These are phyloP conservation scores for Scelioninae gen. 2 DNA, from an alignment of 2,888 invertebrate genomes.

Conservation along the genomic window DNA sequence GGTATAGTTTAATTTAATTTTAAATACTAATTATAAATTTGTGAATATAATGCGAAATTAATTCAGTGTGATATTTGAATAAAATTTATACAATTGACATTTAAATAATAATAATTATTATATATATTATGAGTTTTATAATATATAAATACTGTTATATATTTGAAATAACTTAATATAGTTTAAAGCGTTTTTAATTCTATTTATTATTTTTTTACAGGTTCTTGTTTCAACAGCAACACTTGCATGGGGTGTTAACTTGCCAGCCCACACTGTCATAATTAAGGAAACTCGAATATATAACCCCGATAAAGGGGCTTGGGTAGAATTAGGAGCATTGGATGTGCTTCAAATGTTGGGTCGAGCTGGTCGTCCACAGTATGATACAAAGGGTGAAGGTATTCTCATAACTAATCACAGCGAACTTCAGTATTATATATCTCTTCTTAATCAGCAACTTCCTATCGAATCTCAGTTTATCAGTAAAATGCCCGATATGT, in stretches of 20 bases:
- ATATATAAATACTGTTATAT: no score
- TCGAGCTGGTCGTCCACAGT: constrained; percentile 94
- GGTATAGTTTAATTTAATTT: no score
- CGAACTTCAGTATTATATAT: constrained; percentile 98
- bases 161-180: no score
- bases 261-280: constrained; percentile 99
- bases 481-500: constrained; percentile 94
- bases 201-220: no score
- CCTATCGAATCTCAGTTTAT: constrained; percentile 98
- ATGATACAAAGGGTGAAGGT: constrained; percentile 97
- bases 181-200: no score
- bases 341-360: constrained; percentile 99
- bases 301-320: constrained; percentile 97
- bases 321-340: constrained; percentile 97
- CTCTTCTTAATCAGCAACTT: constrained; percentile 97
- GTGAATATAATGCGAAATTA: no score
- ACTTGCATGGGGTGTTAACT: constrained; percentile 99
- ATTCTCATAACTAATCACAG: constrained; percentile 99
- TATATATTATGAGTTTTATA: no score
- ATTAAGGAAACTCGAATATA: constrained; percentile 99
- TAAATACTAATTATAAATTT: no score
- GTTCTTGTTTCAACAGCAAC: constrained; percentile 98
- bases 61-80: no score
- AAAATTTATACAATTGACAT: no score
- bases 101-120: no score